Conservation (phyloP, 2,888 invertebrate genomes). For the Tenthredo mesomela region DNA sequence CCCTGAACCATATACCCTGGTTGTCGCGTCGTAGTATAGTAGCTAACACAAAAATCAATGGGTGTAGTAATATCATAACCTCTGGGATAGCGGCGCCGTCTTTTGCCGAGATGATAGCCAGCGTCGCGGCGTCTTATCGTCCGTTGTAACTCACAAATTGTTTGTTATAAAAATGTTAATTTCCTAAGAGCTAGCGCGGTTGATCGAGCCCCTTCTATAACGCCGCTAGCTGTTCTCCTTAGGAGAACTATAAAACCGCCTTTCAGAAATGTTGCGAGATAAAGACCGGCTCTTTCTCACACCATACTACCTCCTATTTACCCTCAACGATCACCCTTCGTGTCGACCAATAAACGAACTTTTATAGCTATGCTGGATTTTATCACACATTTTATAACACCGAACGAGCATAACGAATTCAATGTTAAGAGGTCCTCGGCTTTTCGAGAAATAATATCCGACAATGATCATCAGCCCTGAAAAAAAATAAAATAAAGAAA, state of each 20-base stretch:
- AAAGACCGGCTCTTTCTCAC: constrained; percentile 52
- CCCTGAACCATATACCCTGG: neutral
- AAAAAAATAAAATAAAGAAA: neutral
- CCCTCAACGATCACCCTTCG: constrained; percentile 48
- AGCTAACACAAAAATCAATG: constrained; percentile 70
- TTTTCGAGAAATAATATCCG: neutral
- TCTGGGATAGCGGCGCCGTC: constrained; percentile 31
- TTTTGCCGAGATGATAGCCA: constrained; percentile 23
- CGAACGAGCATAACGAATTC: constrained; percentile 63
- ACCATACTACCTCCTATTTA: constrained; percentile 19
- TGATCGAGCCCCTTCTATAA: constrained; percentile 40
- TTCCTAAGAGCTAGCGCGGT: constrained; percentile 62
- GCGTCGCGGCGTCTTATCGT: constrained; percentile 32
- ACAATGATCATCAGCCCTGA: neutral
- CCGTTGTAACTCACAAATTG: constrained; percentile 60
- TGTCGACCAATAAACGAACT: constrained; percentile 59
- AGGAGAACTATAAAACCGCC: constrained; percentile 59
- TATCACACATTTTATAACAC: constrained; percentile 59
- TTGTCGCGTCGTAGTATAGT: constrained; percentile 46
- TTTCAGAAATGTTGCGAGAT: constrained; percentile 60
- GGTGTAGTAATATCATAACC: constrained; percentile 57
- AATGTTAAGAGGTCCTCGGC: constrained; percentile 1
- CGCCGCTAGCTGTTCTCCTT: constrained; percentile 42
- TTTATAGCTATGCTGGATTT: constrained; percentile 61
- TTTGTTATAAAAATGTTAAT: constrained; percentile 71